Conservation (phyloP, 2,797 vertebrate genomes). For the Sebastiscus tertius region DNA sequence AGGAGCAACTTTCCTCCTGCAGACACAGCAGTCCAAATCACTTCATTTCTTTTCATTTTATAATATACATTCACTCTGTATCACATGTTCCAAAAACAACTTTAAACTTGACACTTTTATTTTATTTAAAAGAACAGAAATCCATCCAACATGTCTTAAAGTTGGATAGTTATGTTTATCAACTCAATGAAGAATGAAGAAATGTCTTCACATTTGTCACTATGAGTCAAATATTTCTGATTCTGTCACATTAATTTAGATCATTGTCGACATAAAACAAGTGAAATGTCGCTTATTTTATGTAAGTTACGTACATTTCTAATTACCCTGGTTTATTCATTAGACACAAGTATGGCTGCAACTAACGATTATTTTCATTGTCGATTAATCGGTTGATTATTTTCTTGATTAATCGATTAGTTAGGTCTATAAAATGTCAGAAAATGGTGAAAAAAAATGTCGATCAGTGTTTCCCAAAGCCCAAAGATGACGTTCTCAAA, state of each 20-base stretch:
- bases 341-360: too few species aligned
- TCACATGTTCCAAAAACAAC: not conserved
- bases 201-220: too few species aligned
- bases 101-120: not conserved
- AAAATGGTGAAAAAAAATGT: too few species aligned
- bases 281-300: not conserved
- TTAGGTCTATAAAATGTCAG: too few species aligned
- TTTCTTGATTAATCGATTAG: too few species aligned
- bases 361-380: too few species aligned
- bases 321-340: not conserved
- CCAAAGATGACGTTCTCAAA: fast-evolving
- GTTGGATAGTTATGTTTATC: too few species aligned
- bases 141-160: not conserved
- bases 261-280: not conserved
- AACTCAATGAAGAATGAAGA: too few species aligned
- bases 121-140: not conserved
- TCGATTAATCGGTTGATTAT: too few species aligned
- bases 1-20: conserved; percentile 79
- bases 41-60: not conserved
- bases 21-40: not conserved
- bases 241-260: not conserved
- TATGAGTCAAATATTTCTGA: not conserved
- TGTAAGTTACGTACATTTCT: not conserved
- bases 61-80: not conserved
- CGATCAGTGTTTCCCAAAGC: too few species aligned